phyloP scores from a whole-genome alignment of 2,113 vertebrate species.

The Seriola aureovittata region DNA sequence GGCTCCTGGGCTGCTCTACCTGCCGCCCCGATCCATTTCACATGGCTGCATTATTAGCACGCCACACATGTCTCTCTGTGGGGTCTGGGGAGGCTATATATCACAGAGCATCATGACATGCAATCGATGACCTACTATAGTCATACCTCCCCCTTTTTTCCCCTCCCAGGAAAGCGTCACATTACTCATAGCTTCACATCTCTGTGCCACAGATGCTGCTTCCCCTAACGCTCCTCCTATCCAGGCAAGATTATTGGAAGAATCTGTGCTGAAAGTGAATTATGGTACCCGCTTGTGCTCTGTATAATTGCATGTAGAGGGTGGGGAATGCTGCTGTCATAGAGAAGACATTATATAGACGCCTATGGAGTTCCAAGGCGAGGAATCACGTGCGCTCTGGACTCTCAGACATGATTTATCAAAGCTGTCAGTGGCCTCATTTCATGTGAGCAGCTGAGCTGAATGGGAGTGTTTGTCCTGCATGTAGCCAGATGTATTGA shows the following conservation, averaged over 20 bases:
- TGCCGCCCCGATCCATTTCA: constrained; percentile 37
- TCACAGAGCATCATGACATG: constrained; percentile 64
- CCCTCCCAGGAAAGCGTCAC: constrained; percentile 10
- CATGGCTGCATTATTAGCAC: constrained; percentile 58
- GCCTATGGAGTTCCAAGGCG: constrained; percentile 26
- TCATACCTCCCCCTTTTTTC: not conserved
- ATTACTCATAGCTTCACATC: constrained; percentile 37
- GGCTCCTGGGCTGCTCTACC: constrained; percentile 13
- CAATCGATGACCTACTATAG: constrained; percentile 75
- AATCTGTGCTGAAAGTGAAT: constrained; percentile 35
- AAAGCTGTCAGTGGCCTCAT: constrained; percentile 47
- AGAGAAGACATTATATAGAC: constrained; percentile 29
- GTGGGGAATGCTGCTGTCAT: constrained; percentile 1
- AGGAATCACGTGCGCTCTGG: constrained; percentile 35
- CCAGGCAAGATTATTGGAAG: not conserved
- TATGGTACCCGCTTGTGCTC: not conserved
- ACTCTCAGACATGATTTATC: constrained; percentile 51
- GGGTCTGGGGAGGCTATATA: constrained; percentile 66
- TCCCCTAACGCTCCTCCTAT: constrained; percentile 32
- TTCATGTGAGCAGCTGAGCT: constrained; percentile 47
- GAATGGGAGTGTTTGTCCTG: constrained; percentile 56
- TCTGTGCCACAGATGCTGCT: not conserved
- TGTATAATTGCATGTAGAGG: constrained; percentile 21
- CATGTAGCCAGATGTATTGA: constrained; percentile 62
- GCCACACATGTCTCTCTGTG: constrained; percentile 57